Evolutionary conservation across 2,888 invertebrate genomes (phyloP).

Genomic region (Netelia melanura): DNA sequence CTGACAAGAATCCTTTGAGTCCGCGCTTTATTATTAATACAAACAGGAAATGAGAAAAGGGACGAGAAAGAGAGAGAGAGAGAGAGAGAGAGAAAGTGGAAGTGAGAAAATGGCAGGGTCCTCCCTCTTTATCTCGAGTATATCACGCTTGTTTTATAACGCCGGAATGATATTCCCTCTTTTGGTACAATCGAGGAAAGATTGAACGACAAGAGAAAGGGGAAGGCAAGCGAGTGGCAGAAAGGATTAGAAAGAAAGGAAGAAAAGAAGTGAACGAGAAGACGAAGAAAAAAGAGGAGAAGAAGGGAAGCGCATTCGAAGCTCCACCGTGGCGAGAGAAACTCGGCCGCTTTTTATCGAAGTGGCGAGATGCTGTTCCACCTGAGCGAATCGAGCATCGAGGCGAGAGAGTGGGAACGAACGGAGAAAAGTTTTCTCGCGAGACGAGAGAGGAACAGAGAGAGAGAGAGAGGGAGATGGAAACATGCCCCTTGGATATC

Average conservation of each 20-base stretch:
- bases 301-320: slow-evolving; percentile 15
- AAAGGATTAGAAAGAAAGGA: slow-evolving; percentile 9
- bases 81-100: background rate
- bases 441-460: background rate
- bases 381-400: slow-evolving; percentile 68
- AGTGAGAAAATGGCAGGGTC: background rate
- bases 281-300: background rate
- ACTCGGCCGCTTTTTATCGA: slow-evolving; percentile 56
- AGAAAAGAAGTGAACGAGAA: background rate
- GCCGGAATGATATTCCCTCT: slow-evolving; percentile 28
- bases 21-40: slow-evolving; percentile 30
- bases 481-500: slow-evolving; percentile 60
- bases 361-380: slow-evolving; percentile 68
- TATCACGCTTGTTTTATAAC: slow-evolving; percentile 14
- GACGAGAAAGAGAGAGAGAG: background rate
- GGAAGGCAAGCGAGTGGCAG: slow-evolving; percentile 21
- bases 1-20: slow-evolving; percentile 48
- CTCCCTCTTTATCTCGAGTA: slow-evolving; percentile 5
- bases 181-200: slow-evolving; percentile 42
- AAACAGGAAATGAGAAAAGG: slow-evolving; percentile 51
- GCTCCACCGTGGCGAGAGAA: slow-evolving; percentile 17
- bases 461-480: slow-evolving; percentile 50
- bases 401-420: slow-evolving; percentile 61
- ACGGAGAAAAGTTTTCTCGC: slow-evolving; percentile 6
- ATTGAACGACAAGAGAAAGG: slow-evolving; percentile 28